phyloP scores from a whole-genome alignment of 2,113 vertebrate genomes.

The Parus major region DNA sequence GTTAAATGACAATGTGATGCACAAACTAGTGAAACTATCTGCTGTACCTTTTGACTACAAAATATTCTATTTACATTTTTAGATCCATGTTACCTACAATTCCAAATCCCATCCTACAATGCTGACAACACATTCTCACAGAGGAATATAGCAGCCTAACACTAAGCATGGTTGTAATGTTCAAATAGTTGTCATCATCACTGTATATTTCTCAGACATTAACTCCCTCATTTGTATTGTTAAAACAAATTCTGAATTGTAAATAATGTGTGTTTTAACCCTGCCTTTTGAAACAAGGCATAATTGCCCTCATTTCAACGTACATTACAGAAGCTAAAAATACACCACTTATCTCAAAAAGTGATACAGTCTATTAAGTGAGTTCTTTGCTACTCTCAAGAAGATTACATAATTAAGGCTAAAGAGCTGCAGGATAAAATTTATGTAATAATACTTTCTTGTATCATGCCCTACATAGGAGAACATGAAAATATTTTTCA shows the following conservation, averaged over 20 bases:
- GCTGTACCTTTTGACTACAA: neutral
- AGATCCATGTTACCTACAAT: neutral
- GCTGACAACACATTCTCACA: neutral
- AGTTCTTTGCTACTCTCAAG: conserved; percentile 7
- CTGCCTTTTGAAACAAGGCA: neutral
- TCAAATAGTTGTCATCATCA: neutral
- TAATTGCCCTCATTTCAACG: neutral
- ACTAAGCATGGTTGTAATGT: neutral
- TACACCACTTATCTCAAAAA: conserved; percentile 45
- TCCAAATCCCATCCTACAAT: neutral
- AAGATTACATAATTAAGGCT: conserved; percentile 51
- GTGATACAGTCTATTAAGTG: conserved; percentile 41
- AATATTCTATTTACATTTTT: neutral
- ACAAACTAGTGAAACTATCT: neutral
- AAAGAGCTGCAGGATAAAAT: conserved; percentile 52
- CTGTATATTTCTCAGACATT: neutral
- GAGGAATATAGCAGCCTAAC: neutral
- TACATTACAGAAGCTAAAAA: conserved; percentile 34
- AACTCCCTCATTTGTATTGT: neutral
- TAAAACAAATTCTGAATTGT: neutral
- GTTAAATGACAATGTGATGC: neutral
- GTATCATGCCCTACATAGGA: neutral
- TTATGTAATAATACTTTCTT: conserved; percentile 34
- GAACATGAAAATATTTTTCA: conserved; percentile 8
- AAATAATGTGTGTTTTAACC: neutral